Evolutionary conservation across 1,140 invertebrate genomes (phyloP).

Genomic region (Rhopalosiphum padi): DNA sequence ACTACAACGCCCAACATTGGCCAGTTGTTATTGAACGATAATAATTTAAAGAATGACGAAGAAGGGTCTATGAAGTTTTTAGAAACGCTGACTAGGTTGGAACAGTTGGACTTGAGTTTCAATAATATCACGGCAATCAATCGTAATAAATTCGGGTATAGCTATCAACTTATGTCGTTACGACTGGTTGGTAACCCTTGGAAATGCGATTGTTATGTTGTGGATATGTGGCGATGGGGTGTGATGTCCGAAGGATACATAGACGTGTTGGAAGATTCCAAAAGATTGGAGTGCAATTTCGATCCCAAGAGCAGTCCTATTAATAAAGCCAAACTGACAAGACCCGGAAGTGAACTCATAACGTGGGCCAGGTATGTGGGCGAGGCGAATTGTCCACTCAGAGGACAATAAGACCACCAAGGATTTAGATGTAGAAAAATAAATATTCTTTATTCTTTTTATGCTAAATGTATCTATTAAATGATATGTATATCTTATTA

Average conservation of each 20-base stretch:
- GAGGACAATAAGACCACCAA: constrained; percentile 53
- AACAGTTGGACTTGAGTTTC: constrained; percentile 71
- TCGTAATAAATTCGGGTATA: constrained; percentile 67
- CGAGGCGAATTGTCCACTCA: constrained; percentile 71
- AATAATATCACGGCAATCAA: constrained; percentile 71
- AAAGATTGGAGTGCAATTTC: constrained; percentile 72
- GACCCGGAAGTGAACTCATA: constrained; percentile 67
- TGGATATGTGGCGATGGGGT: constrained; percentile 77
- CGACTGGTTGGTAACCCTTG: constrained; percentile 76
- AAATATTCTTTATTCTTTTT: constrained; percentile 49
- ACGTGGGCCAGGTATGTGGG: constrained; percentile 74
- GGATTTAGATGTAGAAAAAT: constrained; percentile 49
- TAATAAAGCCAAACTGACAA: constrained; percentile 66
- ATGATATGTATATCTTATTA: constrained; percentile 33
- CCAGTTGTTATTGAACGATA: constrained; percentile 70
- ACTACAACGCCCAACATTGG: constrained; percentile 71
- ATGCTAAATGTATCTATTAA: constrained; percentile 52
- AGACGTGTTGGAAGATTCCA: constrained; percentile 72
- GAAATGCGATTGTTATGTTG: constrained; percentile 73
- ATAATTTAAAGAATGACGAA: constrained; percentile 66
- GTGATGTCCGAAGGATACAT: constrained; percentile 71
- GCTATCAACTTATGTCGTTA: constrained; percentile 68
- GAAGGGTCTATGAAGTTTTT: constrained; percentile 67
- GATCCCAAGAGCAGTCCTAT: constrained; percentile 68
- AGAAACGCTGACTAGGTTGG: constrained; percentile 68